Evolutionary conservation across 2,113 vertebrate genomes (phyloP).

Genomic region (Struthidea cinerea): DNA sequence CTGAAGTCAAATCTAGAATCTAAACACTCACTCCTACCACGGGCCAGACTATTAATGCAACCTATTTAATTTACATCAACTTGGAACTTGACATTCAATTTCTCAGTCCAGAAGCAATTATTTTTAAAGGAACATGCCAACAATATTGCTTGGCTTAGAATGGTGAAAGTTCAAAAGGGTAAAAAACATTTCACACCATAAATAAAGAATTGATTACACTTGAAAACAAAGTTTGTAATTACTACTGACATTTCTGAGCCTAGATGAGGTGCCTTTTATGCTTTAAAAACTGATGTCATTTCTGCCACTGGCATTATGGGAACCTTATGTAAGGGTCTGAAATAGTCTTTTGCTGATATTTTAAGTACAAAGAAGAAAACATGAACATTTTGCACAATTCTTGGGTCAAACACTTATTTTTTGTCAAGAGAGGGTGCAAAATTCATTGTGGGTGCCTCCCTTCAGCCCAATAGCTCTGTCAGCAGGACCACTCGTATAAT

Average conservation of each 20-base stretch:
- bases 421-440: background rate
- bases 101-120: conserved; percentile 63
- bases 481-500: background rate
- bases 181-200: conserved; percentile 59
- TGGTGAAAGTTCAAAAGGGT: conserved; percentile 57
- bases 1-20: conserved; percentile 38
- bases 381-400: background rate
- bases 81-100: conserved; percentile 45
- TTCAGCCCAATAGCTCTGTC: background rate
- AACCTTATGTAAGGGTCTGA: conserved; percentile 39
- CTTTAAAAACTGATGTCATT: conserved; percentile 50
- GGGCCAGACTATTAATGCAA: conserved; percentile 44
- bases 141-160: conserved; percentile 41
- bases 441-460: background rate
- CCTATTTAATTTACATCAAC: conserved; percentile 47
- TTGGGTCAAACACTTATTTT: background rate
- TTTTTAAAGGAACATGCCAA: conserved; percentile 60
- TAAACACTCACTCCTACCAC: conserved; percentile 22
- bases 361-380: background rate
- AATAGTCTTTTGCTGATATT: background rate
- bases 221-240: conserved; percentile 63
- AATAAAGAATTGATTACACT: conserved; percentile 59
- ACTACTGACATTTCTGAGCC: conserved; percentile 49
- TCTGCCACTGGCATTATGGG: conserved; percentile 49
- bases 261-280: conserved; percentile 47